Base-by-base conservation (phyloP, 2,888 invertebrate species). In the Metallyticus violacea region DNA sequence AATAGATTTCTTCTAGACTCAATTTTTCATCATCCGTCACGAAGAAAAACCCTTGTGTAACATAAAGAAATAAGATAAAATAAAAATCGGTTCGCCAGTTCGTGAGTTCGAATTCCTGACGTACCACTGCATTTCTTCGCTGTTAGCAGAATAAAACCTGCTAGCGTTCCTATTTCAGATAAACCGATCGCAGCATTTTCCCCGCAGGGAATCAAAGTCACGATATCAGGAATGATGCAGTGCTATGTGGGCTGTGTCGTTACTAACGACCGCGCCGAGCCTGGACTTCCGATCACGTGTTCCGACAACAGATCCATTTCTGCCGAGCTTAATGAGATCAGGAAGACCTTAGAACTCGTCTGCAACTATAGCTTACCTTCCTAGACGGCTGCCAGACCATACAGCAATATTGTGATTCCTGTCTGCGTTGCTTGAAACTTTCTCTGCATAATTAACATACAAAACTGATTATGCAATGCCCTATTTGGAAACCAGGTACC, bases 201-300 rank as follows among this genome's bases (percentile, higher is more conserved):
- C 40, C 40, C 15, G 15, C 40, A 4, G 40, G 40, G 40, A 62
- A 22, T 62, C 40, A 22, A 62, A 62, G 40, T 62, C 40, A 62
- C 40, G 40, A 15, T 15, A 62, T 62, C 40, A 22, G 15, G 15
- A 62, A 15, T 62, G 40, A 62, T 62, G 40, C 15, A 62, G 15
- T 62, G 40, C 40, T 62, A 15, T 22, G 40, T 62, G 15, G 40
- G 40, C 40, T 15, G 15, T 9, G 40, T 62, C 22, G 40, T 62
- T 62, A 62, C 15, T 15, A 62, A 62, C 40, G 40, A 62, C 40
- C 40, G 40, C 40, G 6, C 40, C 40, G 40, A 62, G 40, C 40
- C 40, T 62, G 40, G 40, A 80, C 29, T 81, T 81, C 81, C 81
- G 40, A 81, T 81, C 81, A 81, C 40, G 81, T 81, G 81, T 29